Evolutionary conservation across 2,797 vertebrate species (phyloP), one percentile per base, ranked within the genome.

Genomic region (Xenopus petersii): DNA sequence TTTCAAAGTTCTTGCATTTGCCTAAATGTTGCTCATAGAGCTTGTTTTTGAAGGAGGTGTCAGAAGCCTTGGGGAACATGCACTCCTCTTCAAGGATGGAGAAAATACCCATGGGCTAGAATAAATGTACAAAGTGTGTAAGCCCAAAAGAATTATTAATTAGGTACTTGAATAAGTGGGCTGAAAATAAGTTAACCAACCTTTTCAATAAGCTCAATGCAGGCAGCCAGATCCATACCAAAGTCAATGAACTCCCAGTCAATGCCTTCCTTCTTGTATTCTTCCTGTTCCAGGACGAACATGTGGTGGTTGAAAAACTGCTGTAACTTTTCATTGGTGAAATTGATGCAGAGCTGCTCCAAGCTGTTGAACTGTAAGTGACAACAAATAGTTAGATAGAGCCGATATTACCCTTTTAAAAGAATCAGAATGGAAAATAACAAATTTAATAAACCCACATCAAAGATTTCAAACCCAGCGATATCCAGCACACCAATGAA

Each of bases 401-500:
- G 1, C 12, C 7, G 6, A 48, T 12, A 7, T 7, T 10, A 6
- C 1, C 9, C 47, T 10, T 10, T 1, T 49, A 49, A 10, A 49
- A 10, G 6, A 12, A 12, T 49, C 6, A 48, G 47, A 7, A 48
- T 48, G 47, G 73, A 12, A 8, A 21, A 54, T 73, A 21, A 36
- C 4, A 64, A 5, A 67, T 71, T 5, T 26, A 21, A 21, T 21
- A 47, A 30, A 82, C 93, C 87, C 81, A 97, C 95, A 81, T 97
- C 93, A 88, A 97, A 96, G 83, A 97, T 97, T 83, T 97, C 95
- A 72, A 97, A 97, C 36, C 95, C 95, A 80, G 95, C 94, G 9
- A 97, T 97, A 74, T 97, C 95, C 88, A 97, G 84, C 26, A 97
- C 95, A 74, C 95, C 95, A 69, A 97, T 97, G 82, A 89, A 97